A percentile compares a stretch with the other conserved stretches of the same genome.
Conservation (phyloP, 2,113 vertebrate genomes). For the Syngnathus typhle region DNA sequence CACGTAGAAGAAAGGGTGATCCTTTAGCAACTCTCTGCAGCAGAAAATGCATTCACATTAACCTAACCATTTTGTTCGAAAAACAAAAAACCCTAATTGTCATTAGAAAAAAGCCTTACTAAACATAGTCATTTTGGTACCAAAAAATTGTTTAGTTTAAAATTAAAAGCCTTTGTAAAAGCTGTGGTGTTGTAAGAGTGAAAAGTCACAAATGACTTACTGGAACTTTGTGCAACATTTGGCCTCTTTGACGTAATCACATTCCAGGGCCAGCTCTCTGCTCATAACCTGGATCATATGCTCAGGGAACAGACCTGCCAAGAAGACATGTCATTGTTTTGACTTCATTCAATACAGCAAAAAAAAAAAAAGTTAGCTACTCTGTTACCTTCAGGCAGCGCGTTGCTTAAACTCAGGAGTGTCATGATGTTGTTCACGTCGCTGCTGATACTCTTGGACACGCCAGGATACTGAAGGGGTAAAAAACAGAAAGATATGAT, state of each 20-base stretch:
- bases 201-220: conserved; percentile 56
- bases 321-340: not conserved
- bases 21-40: conserved; percentile 84
- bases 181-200: not conserved
- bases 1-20: conserved; percentile 89
- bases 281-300: conserved; percentile 91
- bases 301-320: conserved; percentile 89
- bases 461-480: conserved; percentile 66
- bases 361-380: not conserved
- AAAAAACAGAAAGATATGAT: not conserved
- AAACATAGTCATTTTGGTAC: too few relatives aligned
- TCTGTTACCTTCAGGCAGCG: conserved; percentile 72
- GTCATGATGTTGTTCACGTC: conserved; percentile 92
- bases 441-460: conserved; percentile 93
- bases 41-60: not conserved
- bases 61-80: too few relatives aligned
- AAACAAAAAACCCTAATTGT: too few relatives aligned
- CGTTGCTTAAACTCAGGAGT: conserved; percentile 88
- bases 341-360: too few relatives aligned
- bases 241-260: conserved; percentile 91
- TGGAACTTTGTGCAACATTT: conserved; percentile 86
- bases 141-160: too few relatives aligned
- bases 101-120: too few relatives aligned
- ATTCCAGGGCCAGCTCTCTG: conserved; percentile 86
- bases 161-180: too few relatives aligned